Evolutionary conservation across 92 coral and sea anemone genomes (phyloP).

Genomic region (Micromussa lordhowensis): DNA sequence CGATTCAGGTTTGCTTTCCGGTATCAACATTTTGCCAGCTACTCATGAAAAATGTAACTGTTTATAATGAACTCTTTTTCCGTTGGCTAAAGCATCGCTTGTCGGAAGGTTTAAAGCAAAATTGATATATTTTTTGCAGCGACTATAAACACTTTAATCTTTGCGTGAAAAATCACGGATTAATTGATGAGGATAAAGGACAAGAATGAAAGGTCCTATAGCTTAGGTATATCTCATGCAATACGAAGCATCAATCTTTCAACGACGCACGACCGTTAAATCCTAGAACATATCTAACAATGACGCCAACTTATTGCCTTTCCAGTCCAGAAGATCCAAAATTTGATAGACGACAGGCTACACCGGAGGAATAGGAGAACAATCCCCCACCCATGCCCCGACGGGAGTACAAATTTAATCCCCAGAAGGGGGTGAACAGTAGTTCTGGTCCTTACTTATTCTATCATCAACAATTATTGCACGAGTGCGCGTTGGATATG

Average conservation of each 20-base stretch:
- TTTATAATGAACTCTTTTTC: not conserved
- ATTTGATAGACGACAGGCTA: not conserved
- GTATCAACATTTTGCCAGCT: not conserved
- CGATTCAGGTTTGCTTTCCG: not conserved
- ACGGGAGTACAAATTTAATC: not conserved
- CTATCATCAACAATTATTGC: too few species aligned
- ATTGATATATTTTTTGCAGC: not conserved
- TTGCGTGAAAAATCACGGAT: not conserved
- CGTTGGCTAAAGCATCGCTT: not conserved
- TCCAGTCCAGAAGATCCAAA: not conserved
- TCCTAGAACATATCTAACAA: too few species aligned
- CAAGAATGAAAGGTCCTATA: not conserved
- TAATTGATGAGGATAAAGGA: not conserved
- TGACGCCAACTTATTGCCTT: not conserved
- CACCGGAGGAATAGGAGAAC: not conserved
- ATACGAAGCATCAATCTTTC: not conserved
- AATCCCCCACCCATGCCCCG: not conserved
- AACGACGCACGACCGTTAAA: not conserved
- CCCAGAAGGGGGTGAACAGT: too few species aligned
- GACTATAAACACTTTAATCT: not conserved
- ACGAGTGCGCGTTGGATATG: too few species aligned
- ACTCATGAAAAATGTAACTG: constrained; percentile 31
- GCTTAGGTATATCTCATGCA: not conserved
- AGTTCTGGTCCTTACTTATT: too few species aligned
- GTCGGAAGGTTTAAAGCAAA: not conserved